Conservation (phyloP, 2,113 vertebrate genomes). For the Lampris incognitus region DNA sequence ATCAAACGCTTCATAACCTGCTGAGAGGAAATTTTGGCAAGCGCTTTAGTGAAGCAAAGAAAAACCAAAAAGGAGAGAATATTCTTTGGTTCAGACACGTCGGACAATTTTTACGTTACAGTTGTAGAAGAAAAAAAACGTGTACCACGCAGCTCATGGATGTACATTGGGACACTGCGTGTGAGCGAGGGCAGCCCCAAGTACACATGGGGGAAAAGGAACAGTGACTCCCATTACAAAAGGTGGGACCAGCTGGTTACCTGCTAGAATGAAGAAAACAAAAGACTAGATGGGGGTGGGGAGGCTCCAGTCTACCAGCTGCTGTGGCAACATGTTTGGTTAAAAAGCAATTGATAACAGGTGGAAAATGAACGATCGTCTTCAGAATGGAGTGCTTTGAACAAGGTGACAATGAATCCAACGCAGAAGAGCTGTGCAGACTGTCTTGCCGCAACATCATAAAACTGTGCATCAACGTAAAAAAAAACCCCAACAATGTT, state of each 20-base stretch:
- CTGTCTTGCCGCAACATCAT: too few species aligned
- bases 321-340: background rate
- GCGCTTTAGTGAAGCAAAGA: constrained; percentile 8
- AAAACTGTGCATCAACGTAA: too few species aligned
- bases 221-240: background rate
- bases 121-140: background rate
- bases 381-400: background rate
- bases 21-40: constrained; percentile 13
- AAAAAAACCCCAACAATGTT: too few species aligned
- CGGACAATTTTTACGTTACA: too few species aligned
- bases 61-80: background rate
- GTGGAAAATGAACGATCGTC: background rate
- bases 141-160: background rate
- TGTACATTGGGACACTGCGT: background rate
- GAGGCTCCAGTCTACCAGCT: background rate
- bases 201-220: background rate
- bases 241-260: background rate
- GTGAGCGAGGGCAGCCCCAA: background rate
- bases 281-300: background rate
- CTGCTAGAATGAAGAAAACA: background rate
- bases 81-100: too few species aligned
- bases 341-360: background rate
- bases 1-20: constrained; percentile 44
- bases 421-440: too few species aligned
- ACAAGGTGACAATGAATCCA: background rate